Evolutionary conservation across 2,113 vertebrate species (phyloP), one percentile per base, ranked within the genome.

Genomic region (western clawed frog (Xenopus tropicalis)): DNA sequence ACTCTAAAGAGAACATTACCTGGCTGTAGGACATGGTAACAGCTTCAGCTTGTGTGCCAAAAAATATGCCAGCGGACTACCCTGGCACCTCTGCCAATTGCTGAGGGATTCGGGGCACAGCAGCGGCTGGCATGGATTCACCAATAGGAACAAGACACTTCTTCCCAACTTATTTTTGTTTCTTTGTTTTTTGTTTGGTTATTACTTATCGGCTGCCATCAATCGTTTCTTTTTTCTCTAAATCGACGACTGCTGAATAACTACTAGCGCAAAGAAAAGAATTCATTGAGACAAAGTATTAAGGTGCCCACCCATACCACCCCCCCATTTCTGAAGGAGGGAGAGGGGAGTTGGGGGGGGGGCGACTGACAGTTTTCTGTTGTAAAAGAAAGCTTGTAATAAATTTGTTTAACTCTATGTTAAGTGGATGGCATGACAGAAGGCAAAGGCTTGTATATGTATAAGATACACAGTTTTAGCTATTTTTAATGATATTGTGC

Each of bases 401-500:
- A 89, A 91, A 92, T 90, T n/a, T 54, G 52, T 54, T 93, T 83
- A 17, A 54, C 16, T 54, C 89, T 92, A 88, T 86, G 87, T 90
- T 89, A 88, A 84, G 88, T 90, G 91, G 88, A 84, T 80, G 86
- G 91, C 88, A 92, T 94, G 93, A 87, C 85, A 92, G 86, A 85
- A 89, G 90, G 80, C 89, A 89, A 86, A 94, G 94, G 91, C 93
- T 94, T 96, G 93, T 96, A 94, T 88, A 94, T 93, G 90, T 93
- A 89, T 87, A 89, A 89, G 82, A 90, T 84, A 89, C 85, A 43
- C 87, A 37, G 29, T 37, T 92, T 91, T 88, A 88, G 89, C 86
- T 92, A 76, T 94, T 93, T 89, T 78, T 90, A 88, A 86, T 85
- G 85, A 92, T 94, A 91, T 93, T 91, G 94, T 98, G 95, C 94